These are phyloP conservation scores for Halichoeres trimaculatus DNA, from an alignment of 2,113 vertebrate genomes.

Conservation along the genomic window DNA sequence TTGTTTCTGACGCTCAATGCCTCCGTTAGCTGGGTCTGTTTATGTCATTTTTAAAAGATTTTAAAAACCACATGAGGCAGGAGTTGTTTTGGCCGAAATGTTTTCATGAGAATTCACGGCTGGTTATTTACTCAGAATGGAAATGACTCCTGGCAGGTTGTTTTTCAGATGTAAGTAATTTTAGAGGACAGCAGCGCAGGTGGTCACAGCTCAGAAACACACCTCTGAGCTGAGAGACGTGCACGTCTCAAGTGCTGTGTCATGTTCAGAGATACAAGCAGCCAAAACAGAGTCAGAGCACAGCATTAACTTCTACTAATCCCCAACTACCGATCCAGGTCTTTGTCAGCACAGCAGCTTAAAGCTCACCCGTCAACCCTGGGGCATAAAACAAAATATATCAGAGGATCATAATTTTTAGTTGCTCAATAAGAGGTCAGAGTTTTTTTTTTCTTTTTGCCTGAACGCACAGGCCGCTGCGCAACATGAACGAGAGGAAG, in stretches of 20 bases:
- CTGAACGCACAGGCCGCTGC: background rate
- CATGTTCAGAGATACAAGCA: slow-evolving; percentile 37
- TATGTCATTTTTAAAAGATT: background rate
- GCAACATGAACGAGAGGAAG: slow-evolving; percentile 1
- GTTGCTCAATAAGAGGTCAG: slow-evolving; percentile 12
- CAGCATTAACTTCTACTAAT: slow-evolving; percentile 50
- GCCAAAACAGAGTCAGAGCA: slow-evolving; percentile 24
- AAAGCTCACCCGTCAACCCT: slow-evolving; percentile 14
- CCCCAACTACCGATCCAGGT: slow-evolving; percentile 21
- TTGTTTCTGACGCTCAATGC: background rate
- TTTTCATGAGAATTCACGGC: background rate
- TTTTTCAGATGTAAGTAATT: slow-evolving; percentile 15
- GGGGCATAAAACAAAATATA: background rate
- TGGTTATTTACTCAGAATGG: slow-evolving; percentile 17
- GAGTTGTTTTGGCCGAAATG: background rate
- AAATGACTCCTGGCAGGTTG: slow-evolving; percentile 16
- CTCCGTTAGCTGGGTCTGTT: background rate
- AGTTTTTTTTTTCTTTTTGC: background rate
- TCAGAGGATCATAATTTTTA: background rate
- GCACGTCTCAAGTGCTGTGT: slow-evolving; percentile 26
- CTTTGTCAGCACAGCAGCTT: slow-evolving; percentile 42
- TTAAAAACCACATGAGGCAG: background rate
- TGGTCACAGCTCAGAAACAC: slow-evolving; percentile 12
- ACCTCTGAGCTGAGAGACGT: slow-evolving; percentile 10
- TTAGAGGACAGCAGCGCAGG: slow-evolving; percentile 12